phyloP scores from a whole-genome alignment of 2,888 invertebrate genomes.

The Caradrina clavipalpis region DNA sequence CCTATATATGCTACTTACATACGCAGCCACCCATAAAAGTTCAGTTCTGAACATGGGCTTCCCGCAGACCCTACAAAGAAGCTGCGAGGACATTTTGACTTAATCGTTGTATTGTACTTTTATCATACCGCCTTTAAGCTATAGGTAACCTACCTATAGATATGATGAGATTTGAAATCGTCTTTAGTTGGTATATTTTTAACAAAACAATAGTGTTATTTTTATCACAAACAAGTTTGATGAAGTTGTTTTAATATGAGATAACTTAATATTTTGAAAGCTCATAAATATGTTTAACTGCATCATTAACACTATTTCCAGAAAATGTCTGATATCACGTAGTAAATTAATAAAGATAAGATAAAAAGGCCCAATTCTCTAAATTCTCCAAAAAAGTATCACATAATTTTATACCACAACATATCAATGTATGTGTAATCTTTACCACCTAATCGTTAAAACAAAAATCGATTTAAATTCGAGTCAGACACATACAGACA shows the following conservation, averaged over 20 bases:
- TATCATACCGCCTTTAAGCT: background rate
- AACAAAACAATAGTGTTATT: background rate
- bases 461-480: constrained; percentile 62
- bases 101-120: constrained; percentile 4
- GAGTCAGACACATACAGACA: constrained; percentile 44
- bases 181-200: no score
- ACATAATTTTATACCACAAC: constrained; percentile 30
- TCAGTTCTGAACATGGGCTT: constrained; percentile 16
- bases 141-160: background rate
- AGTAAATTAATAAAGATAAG: constrained; percentile 25
- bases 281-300: background rate
- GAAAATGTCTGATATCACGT: background rate
- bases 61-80: constrained; percentile 18
- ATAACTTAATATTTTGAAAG: background rate
- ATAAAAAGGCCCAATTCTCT: background rate
- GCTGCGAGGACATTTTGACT: constrained; percentile 8
- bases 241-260: no score
- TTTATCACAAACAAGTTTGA: no score
- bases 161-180: background rate
- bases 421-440: constrained; percentile 44
- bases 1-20: constrained; percentile 37
- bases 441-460: constrained; percentile 30
- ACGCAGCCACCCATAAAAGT: constrained; percentile 31
- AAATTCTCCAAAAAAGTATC: constrained; percentile 16
- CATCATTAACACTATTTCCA: constrained; percentile 2